phyloP scores from a whole-genome alignment of 2,113 vertebrate species.

The Mus pahari region DNA sequence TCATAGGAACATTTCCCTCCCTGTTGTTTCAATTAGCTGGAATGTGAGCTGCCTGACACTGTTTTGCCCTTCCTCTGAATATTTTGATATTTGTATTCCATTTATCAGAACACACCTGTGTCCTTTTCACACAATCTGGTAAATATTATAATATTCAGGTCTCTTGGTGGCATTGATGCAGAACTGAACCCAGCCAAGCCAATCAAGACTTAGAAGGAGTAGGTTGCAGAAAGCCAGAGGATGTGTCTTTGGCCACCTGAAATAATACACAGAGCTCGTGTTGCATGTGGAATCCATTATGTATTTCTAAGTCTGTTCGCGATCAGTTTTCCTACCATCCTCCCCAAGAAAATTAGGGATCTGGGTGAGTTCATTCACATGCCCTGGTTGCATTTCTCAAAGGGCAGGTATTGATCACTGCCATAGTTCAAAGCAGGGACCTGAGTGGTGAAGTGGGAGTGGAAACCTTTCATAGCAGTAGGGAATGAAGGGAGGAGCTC shows the following conservation, averaged over 20 bases:
- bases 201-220: constrained; percentile 58
- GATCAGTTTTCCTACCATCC: constrained; percentile 54
- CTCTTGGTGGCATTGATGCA: constrained; percentile 43
- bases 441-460: constrained; percentile 63
- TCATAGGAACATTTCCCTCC: background rate
- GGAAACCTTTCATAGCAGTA: constrained; percentile 15
- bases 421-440: constrained; percentile 67
- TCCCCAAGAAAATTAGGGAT: constrained; percentile 36
- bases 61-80: constrained; percentile 47
- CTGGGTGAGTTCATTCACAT: constrained; percentile 54
- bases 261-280: constrained; percentile 70
- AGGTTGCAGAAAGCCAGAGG: constrained; percentile 61
- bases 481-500: constrained; percentile 35
- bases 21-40: constrained; percentile 28
- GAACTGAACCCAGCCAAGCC: constrained; percentile 59
- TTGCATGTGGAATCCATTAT: constrained; percentile 77
- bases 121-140: constrained; percentile 71
- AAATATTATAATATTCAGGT: constrained; percentile 73
- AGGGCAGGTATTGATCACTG: constrained; percentile 69
- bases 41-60: background rate
- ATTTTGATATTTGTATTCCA: constrained; percentile 50
- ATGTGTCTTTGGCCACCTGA: constrained; percentile 74
- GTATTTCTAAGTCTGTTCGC: constrained; percentile 19
- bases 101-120: constrained; percentile 67
- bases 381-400: constrained; percentile 59